These are phyloP conservation scores for Galagoides demidoff DNA, from an alignment of 2,797 vertebrate species.

Conservation along the genomic window DNA sequence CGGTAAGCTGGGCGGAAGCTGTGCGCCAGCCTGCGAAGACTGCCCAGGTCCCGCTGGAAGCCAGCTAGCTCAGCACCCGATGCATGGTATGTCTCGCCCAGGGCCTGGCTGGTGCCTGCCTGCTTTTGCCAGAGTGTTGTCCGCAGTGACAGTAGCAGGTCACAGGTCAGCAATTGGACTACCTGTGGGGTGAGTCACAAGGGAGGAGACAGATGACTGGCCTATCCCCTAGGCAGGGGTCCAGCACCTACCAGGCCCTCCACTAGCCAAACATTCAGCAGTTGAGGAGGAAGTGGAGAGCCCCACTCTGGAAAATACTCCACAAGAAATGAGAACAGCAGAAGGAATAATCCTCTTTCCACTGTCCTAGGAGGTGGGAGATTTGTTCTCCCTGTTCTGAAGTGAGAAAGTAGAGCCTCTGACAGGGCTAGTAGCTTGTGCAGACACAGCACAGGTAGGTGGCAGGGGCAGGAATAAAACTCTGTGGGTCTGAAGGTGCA, in stretches of 20 bases:
- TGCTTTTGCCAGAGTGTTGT: slow-evolving; percentile 96
- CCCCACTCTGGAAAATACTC: background rate
- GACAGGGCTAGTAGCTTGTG: background rate
- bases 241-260: background rate
- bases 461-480: background rate
- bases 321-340: background rate
- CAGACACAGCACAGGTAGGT: background rate
- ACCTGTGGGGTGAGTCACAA: slow-evolving; percentile 87
- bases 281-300: background rate
- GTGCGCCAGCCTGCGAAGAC: slow-evolving; percentile 94
- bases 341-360: background rate
- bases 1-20: slow-evolving; percentile 95
- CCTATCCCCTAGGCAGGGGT: background rate
- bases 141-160: slow-evolving; percentile 95
- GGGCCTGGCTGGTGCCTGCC: slow-evolving; percentile 86
- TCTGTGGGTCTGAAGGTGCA: background rate
- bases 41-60: slow-evolving; percentile 97
- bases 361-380: background rate
- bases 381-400: background rate
- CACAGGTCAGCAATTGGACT: slow-evolving; percentile 96
- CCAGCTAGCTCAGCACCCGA: slow-evolving; percentile 93
- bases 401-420: background rate
- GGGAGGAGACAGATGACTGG: background rate
- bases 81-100: slow-evolving; percentile 94
- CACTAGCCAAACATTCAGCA: background rate